Base-by-base conservation (phyloP, 2,888 invertebrate species). In the Drosophila glabriapex region DNA sequence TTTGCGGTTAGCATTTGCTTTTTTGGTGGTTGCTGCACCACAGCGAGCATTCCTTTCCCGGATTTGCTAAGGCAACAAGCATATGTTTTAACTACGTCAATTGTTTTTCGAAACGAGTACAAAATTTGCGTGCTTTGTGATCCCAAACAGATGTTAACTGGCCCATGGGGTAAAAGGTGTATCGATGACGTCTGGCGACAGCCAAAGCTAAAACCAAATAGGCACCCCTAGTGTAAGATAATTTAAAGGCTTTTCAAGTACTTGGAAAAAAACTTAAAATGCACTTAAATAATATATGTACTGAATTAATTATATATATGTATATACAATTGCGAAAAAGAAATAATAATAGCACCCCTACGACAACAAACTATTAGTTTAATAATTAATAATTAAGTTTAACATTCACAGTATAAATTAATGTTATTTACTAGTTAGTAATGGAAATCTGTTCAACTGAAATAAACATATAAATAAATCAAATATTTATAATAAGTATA, bases 81-180 rank as follows among this genome's bases (percentile, higher is more conserved):
- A 70, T 68, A 76, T 75, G 66, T 59, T 70, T 70, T 63, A 73
- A 71, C 73, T 25, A 69, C 69, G 77, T 77, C 74, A 73, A 37
- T 39, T 25, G 39, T 22, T 35, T 50, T 19, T 52, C 22, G 22
- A 28, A 41, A 22, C 41, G 41, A 22, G 29, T 39, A 28, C 19
- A 19, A 33, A 33, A 35, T 55, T 58, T 29, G 41, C 65, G 46
- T 53, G 37, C 53, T 46, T 25, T 82, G 73, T 28, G 79, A 81
- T 73, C 81, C 62, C 28, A 14, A 74, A 67, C 85, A 87, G 77
- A 83, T 85, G 85, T 83, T 68, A 3, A 35, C 29, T 22, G 31
- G 7, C 31, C 3, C 16, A 43, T 28, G 29, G 37, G 43, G 14
- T 12, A 52, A 46, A 49, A 25, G 16, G 41, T n/a, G 22, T 29